Conservation (phyloP, 2,113 vertebrate species). For the Nannobrachium achirus region DNA sequence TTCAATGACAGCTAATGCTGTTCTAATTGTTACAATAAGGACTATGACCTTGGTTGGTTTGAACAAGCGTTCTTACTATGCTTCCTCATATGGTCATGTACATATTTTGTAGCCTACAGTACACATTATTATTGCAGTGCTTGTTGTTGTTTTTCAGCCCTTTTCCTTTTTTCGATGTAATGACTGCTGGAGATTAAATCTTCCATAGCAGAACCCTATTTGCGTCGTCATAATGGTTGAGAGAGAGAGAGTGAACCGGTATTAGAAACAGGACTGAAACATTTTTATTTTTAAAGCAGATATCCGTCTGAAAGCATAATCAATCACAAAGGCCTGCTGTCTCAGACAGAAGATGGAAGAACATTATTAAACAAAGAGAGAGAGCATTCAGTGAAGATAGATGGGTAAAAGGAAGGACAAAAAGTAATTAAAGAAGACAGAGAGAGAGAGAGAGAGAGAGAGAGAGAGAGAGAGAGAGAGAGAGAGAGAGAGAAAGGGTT, state of each 20-base stretch:
- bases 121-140: not conserved
- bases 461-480: not conserved
- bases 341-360: not conserved
- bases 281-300: constrained; percentile 12
- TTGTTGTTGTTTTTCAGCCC: not conserved
- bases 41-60: too few relatives aligned
- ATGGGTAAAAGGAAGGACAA: too few relatives aligned
- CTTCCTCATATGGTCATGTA: constrained; percentile 1
- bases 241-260: constrained; percentile 3
- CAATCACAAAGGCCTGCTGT: constrained; percentile 4
- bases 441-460: not conserved
- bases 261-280: constrained; percentile 19
- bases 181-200: constrained; percentile 5
- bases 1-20: too few relatives aligned
- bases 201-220: constrained; percentile 3
- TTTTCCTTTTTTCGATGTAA: not conserved
- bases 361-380: not conserved
- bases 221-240: constrained; percentile 5
- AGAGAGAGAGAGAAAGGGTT: not conserved
- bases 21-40: too few relatives aligned
- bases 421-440: not conserved
- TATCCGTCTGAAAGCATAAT: constrained; percentile 15
- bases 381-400: not conserved
- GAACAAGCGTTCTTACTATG: too few relatives aligned
- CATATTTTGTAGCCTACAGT: not conserved